Evolutionary conservation across 2,888 invertebrate genomes (phyloP), one percentile per base, ranked within the genome.

Genomic region (Parnassius apollo): DNA sequence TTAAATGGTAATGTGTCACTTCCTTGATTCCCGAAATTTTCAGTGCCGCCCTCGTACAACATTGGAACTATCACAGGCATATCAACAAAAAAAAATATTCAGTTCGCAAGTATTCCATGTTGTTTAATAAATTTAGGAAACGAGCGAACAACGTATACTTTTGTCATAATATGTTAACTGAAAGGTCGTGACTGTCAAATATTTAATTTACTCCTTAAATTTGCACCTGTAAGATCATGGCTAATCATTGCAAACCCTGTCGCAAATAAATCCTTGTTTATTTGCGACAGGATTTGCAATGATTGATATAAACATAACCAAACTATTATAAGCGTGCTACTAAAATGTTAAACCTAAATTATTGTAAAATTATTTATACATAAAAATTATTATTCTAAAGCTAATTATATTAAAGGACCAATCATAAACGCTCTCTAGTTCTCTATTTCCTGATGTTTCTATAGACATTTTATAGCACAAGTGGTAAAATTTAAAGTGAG

Each of bases 151-250:
- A 7, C 4, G 25, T 25, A 25, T 3, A 25, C 25, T 25, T 25
- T 25, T 25, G 4, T 25, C 25, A 25, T 25, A 25, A 7, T 25
- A 62, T 56, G 74, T 65, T 70, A 76, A 74, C 65, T 66, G 55
- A 61, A 45, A 63, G 65, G 62, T 71, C 79, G 74, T 76, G 78
- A 75, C 71, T 64, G 55, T 59, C 66, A 65, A 74, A 78, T 72
- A 66, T 57, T 62, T 66, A 66, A 71, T 72, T 71, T 70, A 64
- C 68, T 68, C 65, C 70, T 66, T 57, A 65, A 68, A 72, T 74
- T 70, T 46, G 68, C 69, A 71, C 65, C 55, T 59, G 18, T 51
- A 50, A 50, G 35, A 63, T 59, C 63, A 68, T 51, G 66, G 69
- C 68, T 69, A 67, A 64, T 58, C 60, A 57, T 71, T 65, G 69